Conservation (phyloP, 2,797 vertebrate species). For the Hippocampus kuda region DNA sequence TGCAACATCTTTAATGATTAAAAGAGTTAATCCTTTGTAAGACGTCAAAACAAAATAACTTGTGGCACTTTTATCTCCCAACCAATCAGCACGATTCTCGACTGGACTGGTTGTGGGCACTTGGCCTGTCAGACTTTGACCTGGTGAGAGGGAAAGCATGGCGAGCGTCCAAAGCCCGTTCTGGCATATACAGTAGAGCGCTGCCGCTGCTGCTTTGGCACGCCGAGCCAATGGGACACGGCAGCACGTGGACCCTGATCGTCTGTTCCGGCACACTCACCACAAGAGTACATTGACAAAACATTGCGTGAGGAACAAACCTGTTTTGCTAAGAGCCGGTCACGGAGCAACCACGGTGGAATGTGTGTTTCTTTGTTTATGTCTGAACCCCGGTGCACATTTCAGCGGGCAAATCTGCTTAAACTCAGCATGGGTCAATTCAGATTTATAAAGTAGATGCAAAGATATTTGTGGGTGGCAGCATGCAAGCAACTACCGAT, state of each 20-base stretch:
- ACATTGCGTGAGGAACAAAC: slow-evolving; percentile 1
- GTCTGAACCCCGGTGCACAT: background rate
- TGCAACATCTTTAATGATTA: background rate
- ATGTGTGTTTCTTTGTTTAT: background rate
- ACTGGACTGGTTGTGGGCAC: slow-evolving; percentile 31
- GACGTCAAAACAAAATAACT: background rate
- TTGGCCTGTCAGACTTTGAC: slow-evolving; percentile 52
- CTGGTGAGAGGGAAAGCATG: slow-evolving; percentile 30
- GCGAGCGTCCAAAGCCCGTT: slow-evolving; percentile 30
- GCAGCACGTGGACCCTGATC: slow-evolving; percentile 36
- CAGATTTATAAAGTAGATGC: background rate
- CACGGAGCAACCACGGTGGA: background rate
- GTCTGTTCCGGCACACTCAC: slow-evolving; percentile 10
- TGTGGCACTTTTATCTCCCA: slow-evolving; percentile 11
- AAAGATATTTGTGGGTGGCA: no score
- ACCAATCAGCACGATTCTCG: slow-evolving; percentile 29
- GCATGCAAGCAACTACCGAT: no score
- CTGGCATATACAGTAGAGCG: slow-evolving; percentile 15
- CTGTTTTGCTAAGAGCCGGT: slow-evolving; percentile 2
- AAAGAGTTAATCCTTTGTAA: background rate
- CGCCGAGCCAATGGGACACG: slow-evolving; percentile 20
- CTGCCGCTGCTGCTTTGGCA: slow-evolving; percentile 21
- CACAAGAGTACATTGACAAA: slow-evolving; percentile 8
- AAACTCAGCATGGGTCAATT: background rate
- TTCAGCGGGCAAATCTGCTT: background rate